These are phyloP conservation scores for Cephus pygmeus DNA, from an alignment of 2,888 invertebrate genomes.

Conservation along the genomic window DNA sequence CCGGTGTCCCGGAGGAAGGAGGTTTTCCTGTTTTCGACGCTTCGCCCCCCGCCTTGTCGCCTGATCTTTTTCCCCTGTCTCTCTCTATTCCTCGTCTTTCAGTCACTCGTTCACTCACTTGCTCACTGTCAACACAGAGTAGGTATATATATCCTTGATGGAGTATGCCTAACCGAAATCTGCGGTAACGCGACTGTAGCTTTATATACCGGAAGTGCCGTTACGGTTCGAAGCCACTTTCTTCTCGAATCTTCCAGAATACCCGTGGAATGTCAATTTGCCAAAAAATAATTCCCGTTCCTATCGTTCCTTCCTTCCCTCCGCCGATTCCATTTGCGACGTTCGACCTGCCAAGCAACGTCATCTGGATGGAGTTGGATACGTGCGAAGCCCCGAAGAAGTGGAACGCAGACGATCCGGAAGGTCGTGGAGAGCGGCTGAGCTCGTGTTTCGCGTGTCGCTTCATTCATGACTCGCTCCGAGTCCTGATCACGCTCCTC, in stretches of 20 bases:
- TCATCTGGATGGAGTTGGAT: background rate
- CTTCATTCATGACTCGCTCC: slow-evolving; percentile 41
- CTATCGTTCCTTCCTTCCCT: background rate
- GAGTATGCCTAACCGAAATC: background rate
- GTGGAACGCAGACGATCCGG: slow-evolving; percentile 45
- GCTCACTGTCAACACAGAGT: background rate
- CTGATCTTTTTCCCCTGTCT: background rate
- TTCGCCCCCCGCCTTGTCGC: background rate
- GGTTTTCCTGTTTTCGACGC: background rate
- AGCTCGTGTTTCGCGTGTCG: slow-evolving; percentile 30
- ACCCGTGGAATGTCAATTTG: background rate
- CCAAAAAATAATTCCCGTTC: background rate
- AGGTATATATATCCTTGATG: background rate
- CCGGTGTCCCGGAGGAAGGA: background rate
- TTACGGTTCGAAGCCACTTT: background rate
- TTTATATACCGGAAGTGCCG: background rate
- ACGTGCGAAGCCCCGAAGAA: slow-evolving; percentile 27
- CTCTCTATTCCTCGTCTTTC: background rate
- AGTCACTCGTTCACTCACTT: background rate
- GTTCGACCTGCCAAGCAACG: background rate
- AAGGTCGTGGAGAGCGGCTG: slow-evolving; percentile 47
- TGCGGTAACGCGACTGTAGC: background rate
- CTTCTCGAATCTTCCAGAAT: background rate
- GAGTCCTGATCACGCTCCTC: slow-evolving; percentile 31
- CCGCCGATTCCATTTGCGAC: background rate